A percentile compares a stretch with the other conserved stretches of the same genome.
These are phyloP conservation scores for Leuctra nigra DNA, from an alignment of 2,888 invertebrate species.

Conservation along the genomic window DNA sequence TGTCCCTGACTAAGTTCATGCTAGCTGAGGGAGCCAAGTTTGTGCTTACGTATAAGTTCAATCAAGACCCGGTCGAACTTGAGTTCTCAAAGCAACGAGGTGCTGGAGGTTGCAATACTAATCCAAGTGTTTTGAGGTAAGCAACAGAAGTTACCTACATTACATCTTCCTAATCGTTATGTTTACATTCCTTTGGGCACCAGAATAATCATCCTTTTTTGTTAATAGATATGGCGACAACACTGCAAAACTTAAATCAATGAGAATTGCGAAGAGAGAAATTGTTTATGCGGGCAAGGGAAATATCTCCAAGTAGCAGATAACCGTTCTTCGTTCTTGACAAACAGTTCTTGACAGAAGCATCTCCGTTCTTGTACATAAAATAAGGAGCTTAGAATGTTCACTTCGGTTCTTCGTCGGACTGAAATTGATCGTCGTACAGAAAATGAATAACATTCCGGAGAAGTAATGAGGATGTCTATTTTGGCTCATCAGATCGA, in stretches of 20 bases:
- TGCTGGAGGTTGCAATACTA: not conserved
- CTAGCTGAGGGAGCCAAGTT: too few relatives aligned
- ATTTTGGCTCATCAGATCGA: not conserved
- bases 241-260: too few relatives aligned
- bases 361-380: too few relatives aligned
- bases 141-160: not conserved
- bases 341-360: too few relatives aligned
- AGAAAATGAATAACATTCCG: not conserved
- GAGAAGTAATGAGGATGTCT: not conserved
- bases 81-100: slow-evolving; percentile 3
- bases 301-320: not conserved
- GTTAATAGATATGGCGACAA: not conserved
- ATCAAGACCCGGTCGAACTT: too few relatives aligned
- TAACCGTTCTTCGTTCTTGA: too few relatives aligned
- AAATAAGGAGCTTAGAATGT: too few relatives aligned
- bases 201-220: too few relatives aligned
- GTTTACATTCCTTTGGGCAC: not conserved
- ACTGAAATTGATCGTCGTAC: too few relatives aligned
- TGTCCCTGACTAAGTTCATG: not conserved
- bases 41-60: too few relatives aligned
- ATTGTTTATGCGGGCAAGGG: not conserved
- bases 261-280: too few relatives aligned
- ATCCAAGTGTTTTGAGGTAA: not conserved
- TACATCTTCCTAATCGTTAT: not conserved
- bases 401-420: too few relatives aligned